Percentiles rank a stretch among this genome's conserved stretches.
Evolutionary conservation across 2,888 invertebrate species (phyloP).

Genomic region (Aphrophora alni): DNA sequence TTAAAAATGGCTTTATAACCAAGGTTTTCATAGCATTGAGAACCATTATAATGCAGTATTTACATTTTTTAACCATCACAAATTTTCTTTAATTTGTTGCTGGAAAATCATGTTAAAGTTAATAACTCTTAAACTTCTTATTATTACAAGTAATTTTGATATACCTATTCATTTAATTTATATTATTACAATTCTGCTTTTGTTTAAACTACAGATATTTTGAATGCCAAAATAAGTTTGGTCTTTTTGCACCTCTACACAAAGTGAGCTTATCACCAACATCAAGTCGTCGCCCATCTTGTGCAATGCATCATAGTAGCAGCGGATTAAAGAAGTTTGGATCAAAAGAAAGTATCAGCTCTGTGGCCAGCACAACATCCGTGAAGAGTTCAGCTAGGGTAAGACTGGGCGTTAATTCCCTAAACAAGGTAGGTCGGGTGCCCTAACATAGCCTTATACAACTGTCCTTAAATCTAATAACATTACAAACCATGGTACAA

Average conservation of each 20-base stretch:
- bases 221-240: slow-evolving; percentile 87
- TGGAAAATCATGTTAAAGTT: too few species aligned
- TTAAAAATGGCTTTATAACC: too few species aligned
- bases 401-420: slow-evolving; percentile 76
- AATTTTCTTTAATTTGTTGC: too few species aligned
- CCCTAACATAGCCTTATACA: slow-evolving; percentile 30
- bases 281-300: slow-evolving; percentile 68
- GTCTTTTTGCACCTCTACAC: slow-evolving; percentile 90
- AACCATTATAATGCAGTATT: too few species aligned
- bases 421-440: slow-evolving; percentile 67
- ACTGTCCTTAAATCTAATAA: background rate
- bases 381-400: slow-evolving; percentile 67
- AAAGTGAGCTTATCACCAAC: slow-evolving; percentile 90
- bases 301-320: slow-evolving; percentile 64
- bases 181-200: slow-evolving; percentile 7
- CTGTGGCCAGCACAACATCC: slow-evolving; percentile 62
- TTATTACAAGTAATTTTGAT: too few species aligned
- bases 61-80: too few species aligned
- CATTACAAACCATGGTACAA: too few species aligned
- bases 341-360: slow-evolving; percentile 66
- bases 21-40: too few species aligned
- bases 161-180: too few species aligned
- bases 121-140: too few species aligned
- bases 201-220: slow-evolving; percentile 78
- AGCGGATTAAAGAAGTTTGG: slow-evolving; percentile 70